Conservation (phyloP, 2,797 vertebrate genomes). For the Gadopsis bispinosus region DNA sequence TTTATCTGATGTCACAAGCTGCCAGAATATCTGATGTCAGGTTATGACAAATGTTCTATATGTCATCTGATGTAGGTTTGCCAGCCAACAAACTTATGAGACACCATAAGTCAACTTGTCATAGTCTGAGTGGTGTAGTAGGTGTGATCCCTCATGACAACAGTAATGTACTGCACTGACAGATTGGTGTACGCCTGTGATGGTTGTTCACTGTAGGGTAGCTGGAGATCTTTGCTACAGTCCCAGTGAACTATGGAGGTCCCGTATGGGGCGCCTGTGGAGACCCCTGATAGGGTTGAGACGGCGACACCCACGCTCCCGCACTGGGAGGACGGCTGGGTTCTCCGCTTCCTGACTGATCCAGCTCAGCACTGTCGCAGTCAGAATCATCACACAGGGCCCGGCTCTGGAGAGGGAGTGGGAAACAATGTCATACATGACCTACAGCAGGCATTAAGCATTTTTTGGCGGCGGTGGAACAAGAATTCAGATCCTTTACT, state of each 20-base stretch:
- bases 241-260: slow-evolving; percentile 71
- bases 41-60: slow-evolving; percentile 75
- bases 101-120: slow-evolving; percentile 74
- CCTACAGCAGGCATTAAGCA: not conserved
- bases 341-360: slow-evolving; percentile 91
- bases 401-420: slow-evolving; percentile 72
- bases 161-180: slow-evolving; percentile 79
- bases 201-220: slow-evolving; percentile 57
- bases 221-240: slow-evolving; percentile 60
- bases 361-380: slow-evolving; percentile 93
- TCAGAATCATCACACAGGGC: slow-evolving; percentile 91
- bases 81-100: slow-evolving; percentile 69
- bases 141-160: slow-evolving; percentile 72
- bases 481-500: not conserved
- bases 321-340: slow-evolving; percentile 89
- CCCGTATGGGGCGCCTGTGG: slow-evolving; percentile 70
- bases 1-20: slow-evolving; percentile 80
- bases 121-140: slow-evolving; percentile 69
- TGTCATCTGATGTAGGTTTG: slow-evolving; percentile 68
- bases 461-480: slow-evolving; percentile 1
- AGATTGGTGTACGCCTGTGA: slow-evolving; percentile 64
- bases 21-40: slow-evolving; percentile 77
- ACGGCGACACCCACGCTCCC: slow-evolving; percentile 80
- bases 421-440: slow-evolving; percentile 3
- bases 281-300: slow-evolving; percentile 72